phyloP scores from a whole-genome alignment of 2,888 invertebrate species.

The Pristionchus maxplancki region DNA sequence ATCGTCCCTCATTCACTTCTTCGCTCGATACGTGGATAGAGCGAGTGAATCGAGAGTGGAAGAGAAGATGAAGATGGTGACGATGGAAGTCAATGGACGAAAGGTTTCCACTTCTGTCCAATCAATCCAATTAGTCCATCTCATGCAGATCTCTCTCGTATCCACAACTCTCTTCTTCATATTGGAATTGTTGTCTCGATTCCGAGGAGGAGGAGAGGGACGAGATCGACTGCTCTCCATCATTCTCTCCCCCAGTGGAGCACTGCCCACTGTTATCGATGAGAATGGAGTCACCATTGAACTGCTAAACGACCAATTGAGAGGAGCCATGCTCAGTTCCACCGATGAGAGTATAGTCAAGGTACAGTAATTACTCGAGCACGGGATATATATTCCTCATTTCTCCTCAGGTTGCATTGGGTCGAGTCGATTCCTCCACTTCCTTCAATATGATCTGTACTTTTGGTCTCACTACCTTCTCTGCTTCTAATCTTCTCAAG shows the following conservation, averaged over 20 bases:
- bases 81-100: background rate
- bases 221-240: background rate
- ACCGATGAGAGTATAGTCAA: constrained; percentile 50
- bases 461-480: constrained; percentile 47
- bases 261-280: constrained; percentile 14
- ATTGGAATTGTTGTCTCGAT: constrained; percentile 39
- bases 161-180: constrained; percentile 47
- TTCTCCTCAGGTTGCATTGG: background rate
- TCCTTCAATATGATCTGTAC: constrained; percentile 31
- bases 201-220: constrained; percentile 6
- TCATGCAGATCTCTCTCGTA: background rate
- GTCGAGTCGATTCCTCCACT: constrained; percentile 6
- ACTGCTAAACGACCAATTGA: constrained; percentile 43
- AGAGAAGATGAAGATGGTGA: background rate
- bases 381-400: background rate
- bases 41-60: background rate
- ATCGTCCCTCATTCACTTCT: constrained; percentile 41
- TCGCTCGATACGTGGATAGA: constrained; percentile 33
- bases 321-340: constrained; percentile 48
- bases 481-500: constrained; percentile 47
- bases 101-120: background rate
- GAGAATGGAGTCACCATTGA: constrained; percentile 4
- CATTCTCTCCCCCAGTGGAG: background rate
- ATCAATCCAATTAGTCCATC: background rate
- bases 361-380: background rate